Conservation (phyloP, 2,113 vertebrate genomes). For the Cettia cetti region DNA sequence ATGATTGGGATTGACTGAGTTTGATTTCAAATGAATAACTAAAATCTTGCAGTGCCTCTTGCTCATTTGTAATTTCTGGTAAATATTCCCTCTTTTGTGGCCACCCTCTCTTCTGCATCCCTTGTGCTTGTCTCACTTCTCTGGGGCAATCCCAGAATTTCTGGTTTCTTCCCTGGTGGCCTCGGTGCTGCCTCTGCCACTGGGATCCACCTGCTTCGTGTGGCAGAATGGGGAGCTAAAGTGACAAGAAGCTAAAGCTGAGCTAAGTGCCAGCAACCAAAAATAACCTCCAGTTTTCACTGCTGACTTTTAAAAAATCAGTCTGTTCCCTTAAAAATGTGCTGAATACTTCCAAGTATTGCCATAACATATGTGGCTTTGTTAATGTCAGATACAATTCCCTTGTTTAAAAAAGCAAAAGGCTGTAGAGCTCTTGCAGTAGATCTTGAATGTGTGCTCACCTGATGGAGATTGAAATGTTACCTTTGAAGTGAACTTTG, state of each 20-base stretch:
- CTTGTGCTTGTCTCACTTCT: neutral
- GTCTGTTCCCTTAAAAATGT: neutral
- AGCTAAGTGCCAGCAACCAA: neutral
- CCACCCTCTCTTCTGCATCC: neutral
- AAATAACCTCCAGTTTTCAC: conserved; percentile 12
- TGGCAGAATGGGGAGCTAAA: neutral
- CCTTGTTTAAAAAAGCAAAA: neutral
- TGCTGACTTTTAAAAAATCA: neutral
- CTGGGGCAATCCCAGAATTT: neutral
- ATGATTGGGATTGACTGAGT: neutral
- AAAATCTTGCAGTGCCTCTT: neutral
- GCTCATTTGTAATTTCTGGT: neutral
- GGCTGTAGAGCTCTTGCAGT: neutral
- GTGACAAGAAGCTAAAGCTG: neutral
- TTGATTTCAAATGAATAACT: neutral
- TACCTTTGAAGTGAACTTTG: neutral
- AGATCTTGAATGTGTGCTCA: neutral
- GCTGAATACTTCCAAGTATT: neutral
- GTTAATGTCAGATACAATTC: neutral
- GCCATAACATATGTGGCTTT: neutral
- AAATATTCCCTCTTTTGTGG: neutral
- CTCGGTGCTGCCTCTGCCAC: neutral
- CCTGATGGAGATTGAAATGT: neutral
- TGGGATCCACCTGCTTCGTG: neutral
- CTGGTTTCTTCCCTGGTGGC: neutral